Percentiles rank a stretch among this genome's conserved stretches.
Conservation (phyloP, 2,113 vertebrate species). For the Brachyhypopomus occidentalis region DNA sequence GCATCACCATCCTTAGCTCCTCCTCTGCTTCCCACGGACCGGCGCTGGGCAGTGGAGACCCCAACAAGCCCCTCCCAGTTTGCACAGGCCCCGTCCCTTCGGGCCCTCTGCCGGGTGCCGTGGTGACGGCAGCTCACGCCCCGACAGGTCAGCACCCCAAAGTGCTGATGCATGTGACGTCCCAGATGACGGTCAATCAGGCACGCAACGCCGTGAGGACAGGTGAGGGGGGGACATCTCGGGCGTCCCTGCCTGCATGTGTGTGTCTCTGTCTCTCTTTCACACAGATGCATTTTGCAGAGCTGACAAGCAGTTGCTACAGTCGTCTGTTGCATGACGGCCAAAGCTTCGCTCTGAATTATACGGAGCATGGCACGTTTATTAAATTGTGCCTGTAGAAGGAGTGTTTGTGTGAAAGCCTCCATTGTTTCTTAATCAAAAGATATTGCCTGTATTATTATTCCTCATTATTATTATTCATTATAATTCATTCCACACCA, state of each 20-base stretch:
- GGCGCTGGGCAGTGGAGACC: slow-evolving; percentile 76
- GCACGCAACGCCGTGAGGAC: slow-evolving; percentile 91
- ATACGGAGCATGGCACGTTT: no score
- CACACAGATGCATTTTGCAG: no score
- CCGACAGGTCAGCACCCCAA: slow-evolving; percentile 89
- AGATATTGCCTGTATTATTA: no score
- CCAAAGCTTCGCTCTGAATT: no score
- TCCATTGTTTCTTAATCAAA: no score
- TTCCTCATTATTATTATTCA: no score
- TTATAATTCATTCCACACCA: no score
- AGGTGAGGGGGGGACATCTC: slow-evolving; percentile 70
- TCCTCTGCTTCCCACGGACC: slow-evolving; percentile 81
- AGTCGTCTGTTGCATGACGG: background rate
- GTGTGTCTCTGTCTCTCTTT: background rate
- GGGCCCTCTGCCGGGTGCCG: slow-evolving; percentile 73
- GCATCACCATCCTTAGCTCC: slow-evolving; percentile 83
- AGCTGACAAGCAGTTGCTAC: background rate
- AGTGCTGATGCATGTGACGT: slow-evolving; percentile 85
- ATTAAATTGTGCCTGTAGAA: no score
- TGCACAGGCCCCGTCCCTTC: slow-evolving; percentile 61
- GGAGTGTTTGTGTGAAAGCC: no score
- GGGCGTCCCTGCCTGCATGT: no score
- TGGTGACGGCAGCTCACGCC: slow-evolving; percentile 83
- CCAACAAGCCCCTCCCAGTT: slow-evolving; percentile 71
- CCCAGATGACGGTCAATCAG: slow-evolving; percentile 97